Conservation (phyloP, 2,888 invertebrate genomes). For the Empis livida region DNA sequence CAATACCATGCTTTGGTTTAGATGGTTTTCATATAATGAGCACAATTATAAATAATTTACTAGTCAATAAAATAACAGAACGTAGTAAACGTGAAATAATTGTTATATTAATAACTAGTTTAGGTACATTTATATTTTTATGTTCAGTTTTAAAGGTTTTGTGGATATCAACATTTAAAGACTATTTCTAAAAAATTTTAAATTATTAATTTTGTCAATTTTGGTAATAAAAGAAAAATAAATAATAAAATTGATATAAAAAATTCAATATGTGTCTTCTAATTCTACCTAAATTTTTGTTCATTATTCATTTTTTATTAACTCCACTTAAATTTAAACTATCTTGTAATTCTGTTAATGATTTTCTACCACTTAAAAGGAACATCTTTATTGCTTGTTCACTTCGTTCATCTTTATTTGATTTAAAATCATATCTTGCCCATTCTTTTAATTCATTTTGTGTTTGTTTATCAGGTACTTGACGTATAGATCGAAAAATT, state of each 20-base stretch:
- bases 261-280: slow-evolving; percentile 2
- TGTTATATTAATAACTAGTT: slow-evolving; percentile 53
- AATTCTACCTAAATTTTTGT: slow-evolving; percentile 5
- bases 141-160: slow-evolving; percentile 50
- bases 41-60: slow-evolving; percentile 48
- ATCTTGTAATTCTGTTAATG: slow-evolving; percentile 51
- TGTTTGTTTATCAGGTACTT: slow-evolving; percentile 50
- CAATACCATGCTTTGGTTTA: slow-evolving; percentile 83
- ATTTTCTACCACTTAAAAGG: slow-evolving; percentile 55
- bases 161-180: slow-evolving; percentile 27
- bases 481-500: slow-evolving; percentile 52
- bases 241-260: neutral
- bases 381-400: slow-evolving; percentile 59
- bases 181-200: slow-evolving; percentile 18
- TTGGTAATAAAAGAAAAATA: neutral
- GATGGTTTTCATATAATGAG: slow-evolving; percentile 85
- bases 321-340: slow-evolving; percentile 45
- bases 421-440: slow-evolving; percentile 61
- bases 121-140: slow-evolving; percentile 57
- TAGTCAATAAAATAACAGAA: slow-evolving; percentile 38
- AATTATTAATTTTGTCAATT: slow-evolving; percentile 1
- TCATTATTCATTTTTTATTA: slow-evolving; percentile 9
- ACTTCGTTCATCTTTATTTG: slow-evolving; percentile 55
- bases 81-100: slow-evolving; percentile 47
- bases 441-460: slow-evolving; percentile 54